phyloP scores from a whole-genome alignment of 2,113 vertebrate genomes.

The Pipra filicauda region DNA sequence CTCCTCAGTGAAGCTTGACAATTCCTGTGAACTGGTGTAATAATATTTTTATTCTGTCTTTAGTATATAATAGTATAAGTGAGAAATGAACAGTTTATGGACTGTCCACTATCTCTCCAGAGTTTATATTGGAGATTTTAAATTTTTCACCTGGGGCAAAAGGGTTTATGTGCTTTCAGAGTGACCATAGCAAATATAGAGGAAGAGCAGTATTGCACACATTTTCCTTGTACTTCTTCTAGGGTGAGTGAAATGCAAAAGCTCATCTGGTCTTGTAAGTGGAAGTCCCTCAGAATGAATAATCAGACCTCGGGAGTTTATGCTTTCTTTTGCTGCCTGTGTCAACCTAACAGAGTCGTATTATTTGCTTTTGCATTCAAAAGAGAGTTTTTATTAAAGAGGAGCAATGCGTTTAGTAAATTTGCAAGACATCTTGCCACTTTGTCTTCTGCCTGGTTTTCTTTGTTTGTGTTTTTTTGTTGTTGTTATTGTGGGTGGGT shows the following conservation, averaged over 20 bases:
- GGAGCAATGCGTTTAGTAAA: background rate
- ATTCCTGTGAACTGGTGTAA: background rate
- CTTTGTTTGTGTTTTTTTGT: too few relatives aligned
- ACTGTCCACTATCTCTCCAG: background rate
- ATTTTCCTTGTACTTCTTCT: background rate
- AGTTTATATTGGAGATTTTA: background rate
- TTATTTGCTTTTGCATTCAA: background rate
- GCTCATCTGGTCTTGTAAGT: background rate
- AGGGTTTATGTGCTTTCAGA: background rate
- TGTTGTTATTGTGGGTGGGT: background rate
- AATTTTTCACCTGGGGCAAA: background rate
- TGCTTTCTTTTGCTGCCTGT: background rate
- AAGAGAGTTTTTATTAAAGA: background rate
- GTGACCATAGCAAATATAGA: background rate
- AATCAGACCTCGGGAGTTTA: background rate
- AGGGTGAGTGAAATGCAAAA: background rate
- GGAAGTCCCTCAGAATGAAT: background rate
- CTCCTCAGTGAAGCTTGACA: background rate
- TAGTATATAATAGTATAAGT: background rate
- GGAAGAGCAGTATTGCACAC: fast-evolving
- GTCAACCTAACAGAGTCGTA: background rate
- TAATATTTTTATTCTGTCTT: background rate
- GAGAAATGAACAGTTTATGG: background rate
- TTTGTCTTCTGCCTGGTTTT: background rate
- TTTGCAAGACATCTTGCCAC: background rate